phyloP scores from a whole-genome alignment of 1,140 invertebrate genomes.

The Megalopta genalis region DNA sequence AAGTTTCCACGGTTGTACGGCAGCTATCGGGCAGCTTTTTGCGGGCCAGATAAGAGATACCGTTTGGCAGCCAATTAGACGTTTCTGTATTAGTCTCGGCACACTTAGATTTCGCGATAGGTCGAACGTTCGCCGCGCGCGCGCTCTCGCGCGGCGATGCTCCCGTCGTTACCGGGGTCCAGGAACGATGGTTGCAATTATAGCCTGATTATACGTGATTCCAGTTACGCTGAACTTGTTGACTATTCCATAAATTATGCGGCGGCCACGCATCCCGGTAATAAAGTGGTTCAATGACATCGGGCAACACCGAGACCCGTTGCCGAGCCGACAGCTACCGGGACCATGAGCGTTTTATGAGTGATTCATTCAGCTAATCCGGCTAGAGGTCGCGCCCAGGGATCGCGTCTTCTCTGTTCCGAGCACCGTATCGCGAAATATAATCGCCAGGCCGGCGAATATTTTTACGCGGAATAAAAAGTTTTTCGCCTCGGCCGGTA shows the following conservation, averaged over 20 bases:
- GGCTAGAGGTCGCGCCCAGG: conserved; percentile 4
- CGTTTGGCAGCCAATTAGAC: conserved; percentile 40
- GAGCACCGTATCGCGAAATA: background rate
- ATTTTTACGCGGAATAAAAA: too few species aligned
- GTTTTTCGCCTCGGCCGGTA: too few species aligned
- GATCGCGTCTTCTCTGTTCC: background rate
- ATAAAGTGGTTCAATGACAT: conserved; percentile 63
- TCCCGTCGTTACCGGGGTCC: conserved; percentile 10
- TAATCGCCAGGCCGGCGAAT: too few species aligned
- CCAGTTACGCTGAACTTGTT: conserved; percentile 56
- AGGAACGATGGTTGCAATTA: conserved; percentile 28
- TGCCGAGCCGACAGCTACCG: background rate
- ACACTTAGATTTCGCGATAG: conserved; percentile 46
- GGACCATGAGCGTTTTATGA: conserved; percentile 20
- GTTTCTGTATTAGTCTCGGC: conserved; percentile 36
- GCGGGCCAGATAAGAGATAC: conserved; percentile 29
- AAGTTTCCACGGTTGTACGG: conserved; percentile 12
- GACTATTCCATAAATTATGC: conserved; percentile 60
- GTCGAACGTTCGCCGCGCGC: background rate
- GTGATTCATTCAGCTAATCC: conserved; percentile 54
- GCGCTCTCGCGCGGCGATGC: background rate
- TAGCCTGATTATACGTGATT: conserved; percentile 50
- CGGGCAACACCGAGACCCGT: conserved; percentile 5
- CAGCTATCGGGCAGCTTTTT: conserved; percentile 19
- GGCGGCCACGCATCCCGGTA: conserved; percentile 47